Percentiles rank a stretch among this genome's conserved stretches.
phyloP scores from a whole-genome alignment of 2,113 vertebrate species.

The Xiphophorus couchianus region DNA sequence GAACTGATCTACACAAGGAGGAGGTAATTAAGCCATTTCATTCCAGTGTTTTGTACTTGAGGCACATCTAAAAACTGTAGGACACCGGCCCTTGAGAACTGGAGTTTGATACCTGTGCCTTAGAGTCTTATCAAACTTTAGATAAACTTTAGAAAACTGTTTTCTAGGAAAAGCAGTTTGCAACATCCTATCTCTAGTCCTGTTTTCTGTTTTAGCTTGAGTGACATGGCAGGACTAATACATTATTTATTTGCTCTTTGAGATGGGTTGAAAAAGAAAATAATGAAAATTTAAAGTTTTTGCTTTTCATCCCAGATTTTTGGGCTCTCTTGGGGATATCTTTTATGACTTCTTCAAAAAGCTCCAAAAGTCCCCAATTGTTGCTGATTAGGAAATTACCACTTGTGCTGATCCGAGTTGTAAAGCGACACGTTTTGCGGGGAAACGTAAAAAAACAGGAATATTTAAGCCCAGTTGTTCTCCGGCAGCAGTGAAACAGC shows the following conservation, averaged over 20 bases:
- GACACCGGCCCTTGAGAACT: too few species aligned
- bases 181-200: not conserved
- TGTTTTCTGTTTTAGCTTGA: not conserved
- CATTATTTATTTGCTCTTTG: too few species aligned
- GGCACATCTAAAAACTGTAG: too few species aligned
- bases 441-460: slow-evolving; percentile 5
- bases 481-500: slow-evolving; percentile 29
- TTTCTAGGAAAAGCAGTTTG: not conserved
- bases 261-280: not conserved
- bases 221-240: not conserved
- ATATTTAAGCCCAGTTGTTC: slow-evolving; percentile 9
- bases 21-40: too few species aligned
- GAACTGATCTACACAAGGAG: too few species aligned
- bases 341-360: not conserved
- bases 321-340: not conserved
- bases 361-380: not conserved
- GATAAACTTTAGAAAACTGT: too few species aligned
- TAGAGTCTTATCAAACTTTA: too few species aligned
- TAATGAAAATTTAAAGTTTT: not conserved
- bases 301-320: not conserved
- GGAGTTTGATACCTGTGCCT: too few species aligned
- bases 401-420: slow-evolving; percentile 9
- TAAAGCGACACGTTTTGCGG: not conserved
- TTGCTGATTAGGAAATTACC: not conserved
- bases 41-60: too few species aligned